Percentiles rank a stretch among this genome's conserved stretches.
phyloP scores from a whole-genome alignment of 2,113 vertebrate species.

The Equus quagga region DNA sequence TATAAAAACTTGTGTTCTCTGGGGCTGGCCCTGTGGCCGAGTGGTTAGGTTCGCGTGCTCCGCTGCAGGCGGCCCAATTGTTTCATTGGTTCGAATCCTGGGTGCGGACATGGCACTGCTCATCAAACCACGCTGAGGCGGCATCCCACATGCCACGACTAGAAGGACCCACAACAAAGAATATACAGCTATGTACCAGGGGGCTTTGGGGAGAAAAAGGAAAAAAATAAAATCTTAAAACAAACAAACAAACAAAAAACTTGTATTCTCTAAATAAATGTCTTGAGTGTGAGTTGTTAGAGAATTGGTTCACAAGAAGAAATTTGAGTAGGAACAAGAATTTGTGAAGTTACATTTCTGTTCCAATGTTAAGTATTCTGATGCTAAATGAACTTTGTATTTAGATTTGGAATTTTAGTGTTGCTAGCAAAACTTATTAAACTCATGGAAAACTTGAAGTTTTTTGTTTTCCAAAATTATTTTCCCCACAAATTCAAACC shows the following conservation, averaged over 20 bases:
- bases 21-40: no score
- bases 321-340: conserved; percentile 59
- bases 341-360: conserved; percentile 54
- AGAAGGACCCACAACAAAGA: no score
- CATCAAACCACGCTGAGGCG: no score
- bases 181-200: no score
- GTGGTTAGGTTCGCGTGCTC: no score
- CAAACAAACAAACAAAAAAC: conserved; percentile 29
- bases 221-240: not conserved
- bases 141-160: no score
- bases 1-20: not conserved
- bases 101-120: no score
- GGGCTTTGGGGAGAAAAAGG: no score
- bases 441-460: not conserved
- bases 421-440: conserved; percentile 24
- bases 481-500: not conserved
- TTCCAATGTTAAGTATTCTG: conserved; percentile 1
- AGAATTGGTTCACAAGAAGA: conserved; percentile 36
- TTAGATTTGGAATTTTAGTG: conserved; percentile 53
- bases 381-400: conserved; percentile 53
- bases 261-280: conserved; percentile 28
- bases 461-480: not conserved
- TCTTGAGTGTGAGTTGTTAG: not conserved
- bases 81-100: no score
- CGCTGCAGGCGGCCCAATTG: no score